Evolutionary conservation across 2,888 invertebrate species (phyloP).

Genomic region (Fragum whitleyi): DNA sequence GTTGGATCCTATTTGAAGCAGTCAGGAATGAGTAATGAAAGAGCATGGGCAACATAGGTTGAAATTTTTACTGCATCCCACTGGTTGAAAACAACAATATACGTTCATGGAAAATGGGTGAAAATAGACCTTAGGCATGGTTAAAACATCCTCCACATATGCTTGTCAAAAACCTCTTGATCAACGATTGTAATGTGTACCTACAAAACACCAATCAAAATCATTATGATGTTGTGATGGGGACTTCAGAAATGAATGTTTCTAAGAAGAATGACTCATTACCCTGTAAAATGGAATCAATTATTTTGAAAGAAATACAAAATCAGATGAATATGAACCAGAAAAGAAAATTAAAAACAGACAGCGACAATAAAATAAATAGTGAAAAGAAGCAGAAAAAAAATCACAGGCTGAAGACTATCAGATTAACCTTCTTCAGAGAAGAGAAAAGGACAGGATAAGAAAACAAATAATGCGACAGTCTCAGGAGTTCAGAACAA

Average conservation of each 20-base stretch:
- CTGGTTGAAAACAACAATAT: slow-evolving; percentile 22
- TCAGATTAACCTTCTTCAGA: no score
- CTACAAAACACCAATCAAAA: slow-evolving; percentile 22
- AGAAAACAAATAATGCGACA: no score
- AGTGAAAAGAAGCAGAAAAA: no score
- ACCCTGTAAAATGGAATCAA: background rate
- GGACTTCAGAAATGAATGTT: background rate
- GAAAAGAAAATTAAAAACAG: background rate
- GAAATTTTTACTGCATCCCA: slow-evolving; percentile 33
- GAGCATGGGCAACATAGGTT: slow-evolving; percentile 27
- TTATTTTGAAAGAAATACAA: background rate
- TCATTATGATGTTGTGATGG: slow-evolving; percentile 32
- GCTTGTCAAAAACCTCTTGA: background rate
- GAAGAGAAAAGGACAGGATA: slow-evolving; percentile 8
- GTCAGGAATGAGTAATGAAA: background rate
- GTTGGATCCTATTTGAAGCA: slow-evolving; percentile 5
- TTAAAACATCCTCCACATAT: slow-evolving; percentile 1
- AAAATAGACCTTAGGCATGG: background rate
- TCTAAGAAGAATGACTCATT: background rate
- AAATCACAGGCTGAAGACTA: no score
- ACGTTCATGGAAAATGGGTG: background rate
- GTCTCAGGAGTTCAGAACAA: no score
- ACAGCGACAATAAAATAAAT: background rate
- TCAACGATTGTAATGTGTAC: slow-evolving; percentile 1
- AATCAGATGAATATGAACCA: background rate